Evolutionary conservation across 2,888 invertebrate species (phyloP).

Genomic region (Agrilus biguttatus): DNA sequence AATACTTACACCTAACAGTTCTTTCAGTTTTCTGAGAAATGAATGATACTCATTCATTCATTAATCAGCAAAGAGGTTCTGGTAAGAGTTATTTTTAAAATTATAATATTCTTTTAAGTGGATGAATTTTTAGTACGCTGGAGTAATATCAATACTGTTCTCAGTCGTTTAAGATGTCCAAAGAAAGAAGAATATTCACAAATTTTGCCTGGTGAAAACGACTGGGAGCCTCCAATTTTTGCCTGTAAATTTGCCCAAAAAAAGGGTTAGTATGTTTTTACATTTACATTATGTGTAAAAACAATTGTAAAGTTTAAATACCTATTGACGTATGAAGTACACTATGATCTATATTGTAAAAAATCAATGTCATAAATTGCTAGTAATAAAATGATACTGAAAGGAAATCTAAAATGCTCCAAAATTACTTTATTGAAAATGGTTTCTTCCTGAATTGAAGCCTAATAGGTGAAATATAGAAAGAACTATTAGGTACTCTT

Average conservation of each 20-base stretch:
- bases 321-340: no score
- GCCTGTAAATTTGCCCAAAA: conserved; percentile 62
- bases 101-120: not conserved
- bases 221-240: conserved; percentile 56
- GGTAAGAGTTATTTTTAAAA: conserved; percentile 11
- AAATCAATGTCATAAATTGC: no score
- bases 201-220: conserved; percentile 27
- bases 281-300: no score
- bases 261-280: conserved; percentile 10
- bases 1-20: not conserved
- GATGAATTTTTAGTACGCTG: conserved; percentile 35
- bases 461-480: no score
- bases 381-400: no score
- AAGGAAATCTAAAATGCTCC: no score
- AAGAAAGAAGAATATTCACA: conserved; percentile 51
- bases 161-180: conserved; percentile 48
- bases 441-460: no score
- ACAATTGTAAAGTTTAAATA: no score
- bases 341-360: no score
- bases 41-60: conserved; percentile 10
- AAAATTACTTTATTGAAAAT: no score
- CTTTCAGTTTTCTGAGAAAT: conserved; percentile 11
- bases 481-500: no score
- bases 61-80: conserved; percentile 16
- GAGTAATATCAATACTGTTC: conserved; percentile 46